Base-by-base conservation (phyloP, 2,113 vertebrate species). In the Oreochromis aureus region DNA sequence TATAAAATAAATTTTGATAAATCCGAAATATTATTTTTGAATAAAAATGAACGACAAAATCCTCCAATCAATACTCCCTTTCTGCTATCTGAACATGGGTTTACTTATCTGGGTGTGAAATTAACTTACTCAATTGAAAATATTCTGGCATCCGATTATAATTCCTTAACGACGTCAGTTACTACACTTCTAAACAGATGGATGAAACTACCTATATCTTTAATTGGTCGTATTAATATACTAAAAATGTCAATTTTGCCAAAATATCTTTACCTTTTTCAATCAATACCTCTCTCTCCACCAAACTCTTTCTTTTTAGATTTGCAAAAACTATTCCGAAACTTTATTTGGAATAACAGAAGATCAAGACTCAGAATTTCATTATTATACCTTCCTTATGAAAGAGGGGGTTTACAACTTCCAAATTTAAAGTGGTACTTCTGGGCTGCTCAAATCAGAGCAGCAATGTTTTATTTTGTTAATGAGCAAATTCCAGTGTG, bases 101-200 rank as follows among this genome's bases (percentile, higher is more conserved):
- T 53, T 53, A 53, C 18, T 53, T 53, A n/a, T 10, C 51, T 53
- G 18, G 0, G 51, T 53, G 51, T 53, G 19, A 10, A 1, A 53
- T 53, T 53, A 53, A n/a, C 51, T n/a, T 4, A 0, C 1, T 19
- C 51, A 10, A 0, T 0, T 53, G 18, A 53, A 53, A 53, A 53
- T 53, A 10, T 53, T 53, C 18, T 53, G 2, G 51, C 18, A n/a
- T 53, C 51, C 0, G 0, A 3, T 53, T n/a, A 53, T 53, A 53
- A 53, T 3, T 53, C 18, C 51, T 53, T 53, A 3, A 53, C 48
- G 0, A 8, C 5, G 3, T 53, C 18, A 53, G 51, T 53, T 53
- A 53, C 5, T 53, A 0, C 51, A 10, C 18, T 53, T n/a, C 51
- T 53, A 53, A 53, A 53, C 0, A 53, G 8, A 1, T 53, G 18